These are phyloP conservation scores for Microvelia longipes DNA, from an alignment of 1,140 invertebrate genomes.

Conservation along the genomic window DNA sequence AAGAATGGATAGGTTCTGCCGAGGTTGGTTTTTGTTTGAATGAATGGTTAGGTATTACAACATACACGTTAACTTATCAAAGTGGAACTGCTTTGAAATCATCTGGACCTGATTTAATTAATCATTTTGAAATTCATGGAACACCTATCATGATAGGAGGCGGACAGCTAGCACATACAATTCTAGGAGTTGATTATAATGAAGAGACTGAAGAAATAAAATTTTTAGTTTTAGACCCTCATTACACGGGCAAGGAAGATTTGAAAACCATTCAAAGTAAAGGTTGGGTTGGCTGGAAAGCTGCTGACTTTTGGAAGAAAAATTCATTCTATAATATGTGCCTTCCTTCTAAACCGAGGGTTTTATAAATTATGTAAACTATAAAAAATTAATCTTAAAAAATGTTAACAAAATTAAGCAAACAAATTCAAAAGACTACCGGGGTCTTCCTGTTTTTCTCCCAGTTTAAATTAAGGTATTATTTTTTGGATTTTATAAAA, in stretches of 20 bases:
- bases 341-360: constrained; percentile 57
- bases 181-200: constrained; percentile 84
- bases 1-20: constrained; percentile 94
- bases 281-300: constrained; percentile 93
- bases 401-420: too few species aligned
- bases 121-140: constrained; percentile 85
- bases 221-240: constrained; percentile 93
- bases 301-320: constrained; percentile 76
- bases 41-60: constrained; percentile 57
- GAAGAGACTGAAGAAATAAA: constrained; percentile 54
- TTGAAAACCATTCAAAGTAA: constrained; percentile 51
- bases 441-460: too few species aligned
- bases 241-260: constrained; percentile 79
- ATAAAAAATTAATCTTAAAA: too few species aligned
- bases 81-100: constrained; percentile 68
- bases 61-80: constrained; percentile 68
- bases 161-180: constrained; percentile 93
- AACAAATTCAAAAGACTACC: too few species aligned
- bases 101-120: constrained; percentile 60
- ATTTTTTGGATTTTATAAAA: constrained; percentile 2
- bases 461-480: too few species aligned
- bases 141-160: constrained; percentile 98
- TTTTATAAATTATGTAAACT: too few species aligned
- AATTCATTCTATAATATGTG: constrained; percentile 90
- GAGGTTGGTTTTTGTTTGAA: constrained; percentile 90